phyloP scores from a whole-genome alignment of 2,797 vertebrate species.

The Phoxinus dragarum region DNA sequence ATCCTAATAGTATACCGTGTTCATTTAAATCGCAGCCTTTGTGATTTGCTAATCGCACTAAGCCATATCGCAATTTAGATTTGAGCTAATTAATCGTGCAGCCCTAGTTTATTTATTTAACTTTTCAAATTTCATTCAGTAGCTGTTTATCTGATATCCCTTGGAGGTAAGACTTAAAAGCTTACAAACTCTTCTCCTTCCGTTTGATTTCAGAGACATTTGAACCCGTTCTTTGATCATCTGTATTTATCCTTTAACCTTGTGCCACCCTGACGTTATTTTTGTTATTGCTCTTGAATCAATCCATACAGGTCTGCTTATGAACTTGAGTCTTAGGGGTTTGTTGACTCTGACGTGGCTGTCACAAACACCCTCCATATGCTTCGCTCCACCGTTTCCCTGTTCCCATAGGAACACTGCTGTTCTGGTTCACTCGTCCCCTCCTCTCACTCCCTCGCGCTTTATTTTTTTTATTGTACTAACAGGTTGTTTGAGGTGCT shows the following conservation, averaged over 20 bases:
- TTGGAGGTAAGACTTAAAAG: not conserved
- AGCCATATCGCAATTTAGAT: not conserved
- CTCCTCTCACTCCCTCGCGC: not conserved
- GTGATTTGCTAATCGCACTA: not conserved
- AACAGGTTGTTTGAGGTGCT: constrained; percentile 27
- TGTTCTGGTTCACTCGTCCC: constrained; percentile 37
- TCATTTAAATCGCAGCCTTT: not conserved
- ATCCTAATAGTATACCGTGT: not conserved
- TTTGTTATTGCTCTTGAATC: not conserved
- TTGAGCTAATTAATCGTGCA: not conserved
- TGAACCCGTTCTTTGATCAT: not conserved
- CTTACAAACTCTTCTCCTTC: not conserved
- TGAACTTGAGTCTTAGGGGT: not conserved
- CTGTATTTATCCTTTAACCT: not conserved
- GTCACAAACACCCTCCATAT: too few relatives aligned
- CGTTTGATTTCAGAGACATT: constrained; percentile 3
- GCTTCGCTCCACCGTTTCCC: constrained; percentile 1
- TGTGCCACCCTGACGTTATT: not conserved
- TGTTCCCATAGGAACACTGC: constrained; percentile 51
- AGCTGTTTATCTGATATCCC: not conserved
- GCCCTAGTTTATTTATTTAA: not conserved
- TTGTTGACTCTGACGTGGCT: not conserved
- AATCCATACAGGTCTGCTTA: not conserved
- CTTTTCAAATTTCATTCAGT: not conserved
- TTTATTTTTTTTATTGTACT: constrained; percentile 4